These are phyloP conservation scores for Anagrus nilaparvatae DNA, from an alignment of 1,140 invertebrate species.

Conservation along the genomic window DNA sequence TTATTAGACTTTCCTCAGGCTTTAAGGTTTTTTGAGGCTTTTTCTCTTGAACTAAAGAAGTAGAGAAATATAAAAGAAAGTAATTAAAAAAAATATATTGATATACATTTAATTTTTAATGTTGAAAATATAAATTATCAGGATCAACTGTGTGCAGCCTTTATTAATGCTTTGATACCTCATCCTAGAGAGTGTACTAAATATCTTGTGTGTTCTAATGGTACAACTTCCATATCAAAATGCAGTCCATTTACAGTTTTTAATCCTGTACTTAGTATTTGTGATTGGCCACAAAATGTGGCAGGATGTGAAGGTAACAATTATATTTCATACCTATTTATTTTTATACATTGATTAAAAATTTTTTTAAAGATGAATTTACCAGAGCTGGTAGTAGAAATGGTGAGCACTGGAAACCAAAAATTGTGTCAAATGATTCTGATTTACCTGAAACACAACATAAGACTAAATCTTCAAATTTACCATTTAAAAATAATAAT, in stretches of 20 bases:
- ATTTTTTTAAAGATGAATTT: not conserved
- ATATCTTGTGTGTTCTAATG: slow-evolving; percentile 55
- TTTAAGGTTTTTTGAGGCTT: no score
- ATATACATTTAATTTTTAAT: no score
- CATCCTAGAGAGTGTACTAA: slow-evolving; percentile 53
- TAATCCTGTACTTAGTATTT: slow-evolving; percentile 44
- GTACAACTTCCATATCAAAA: slow-evolving; percentile 44
- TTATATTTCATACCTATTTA: no score
- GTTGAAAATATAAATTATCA: no score
- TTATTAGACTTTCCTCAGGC: no score
- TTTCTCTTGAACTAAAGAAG: no score
- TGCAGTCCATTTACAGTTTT: slow-evolving; percentile 58
- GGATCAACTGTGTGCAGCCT: slow-evolving; percentile 28
- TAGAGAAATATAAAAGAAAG: no score
- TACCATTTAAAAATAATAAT: not conserved
- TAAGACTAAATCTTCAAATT: not conserved
- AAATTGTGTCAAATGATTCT: not conserved
- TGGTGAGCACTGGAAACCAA: not conserved
- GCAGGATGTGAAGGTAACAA: slow-evolving; percentile 28
- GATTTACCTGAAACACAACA: not conserved
- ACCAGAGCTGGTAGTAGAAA: not conserved
- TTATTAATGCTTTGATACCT: slow-evolving; percentile 42
- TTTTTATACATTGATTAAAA: not conserved
- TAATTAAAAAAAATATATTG: no score
- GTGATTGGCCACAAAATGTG: slow-evolving; percentile 52